Evolutionary conservation across 2,888 invertebrate genomes (phyloP), one percentile per base, ranked within the genome.

Genomic region (Bembecia ichneumoniformis): DNA sequence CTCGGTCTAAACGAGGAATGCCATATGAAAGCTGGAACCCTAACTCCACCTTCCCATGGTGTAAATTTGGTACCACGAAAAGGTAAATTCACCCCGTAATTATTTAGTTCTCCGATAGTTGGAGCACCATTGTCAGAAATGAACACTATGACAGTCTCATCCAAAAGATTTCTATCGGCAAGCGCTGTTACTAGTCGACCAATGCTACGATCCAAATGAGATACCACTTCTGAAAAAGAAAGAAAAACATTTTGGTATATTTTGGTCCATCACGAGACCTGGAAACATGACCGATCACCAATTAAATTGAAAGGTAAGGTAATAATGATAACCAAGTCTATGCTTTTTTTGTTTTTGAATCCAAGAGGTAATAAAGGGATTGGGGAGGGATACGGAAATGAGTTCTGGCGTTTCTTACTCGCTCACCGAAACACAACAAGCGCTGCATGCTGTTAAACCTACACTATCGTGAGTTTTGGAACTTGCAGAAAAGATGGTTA

Each of bases 61-160:
- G 94, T 92, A 58, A 90, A 87, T 77, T 97, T 97, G 71, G 93
- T 94, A 14, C 95, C 95, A 68, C 93, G 88, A 1, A 95, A 84
- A 3, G 95, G 95, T 79, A 91, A 91, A 73, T 94, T 94, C 3
- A 94, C 92, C 0, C 92, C 94, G 56, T 90, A 89, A 71, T 96
- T 97, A 47, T 89, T 83, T 63, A 93, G 91, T 44, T 90, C 70
- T 0, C 95, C 96, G 44, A 89, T 87, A 0, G 94, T 92, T 0
- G 95, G 94, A 0, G 93, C 94, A 0, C 96, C 96, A 68, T 97
- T 97, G 70, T 98, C 98, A 5, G 96, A 94, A 55, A 94, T 91
- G 68, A 98, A 98, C 2, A 97, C 72, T 43, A 98, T 90, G 17
- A 98, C 90, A 0, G 96, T 94, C 67, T 97, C 92, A 20, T 95